phyloP scores from a whole-genome alignment of 2,113 vertebrate genomes.

The Chamaea fasciata region DNA sequence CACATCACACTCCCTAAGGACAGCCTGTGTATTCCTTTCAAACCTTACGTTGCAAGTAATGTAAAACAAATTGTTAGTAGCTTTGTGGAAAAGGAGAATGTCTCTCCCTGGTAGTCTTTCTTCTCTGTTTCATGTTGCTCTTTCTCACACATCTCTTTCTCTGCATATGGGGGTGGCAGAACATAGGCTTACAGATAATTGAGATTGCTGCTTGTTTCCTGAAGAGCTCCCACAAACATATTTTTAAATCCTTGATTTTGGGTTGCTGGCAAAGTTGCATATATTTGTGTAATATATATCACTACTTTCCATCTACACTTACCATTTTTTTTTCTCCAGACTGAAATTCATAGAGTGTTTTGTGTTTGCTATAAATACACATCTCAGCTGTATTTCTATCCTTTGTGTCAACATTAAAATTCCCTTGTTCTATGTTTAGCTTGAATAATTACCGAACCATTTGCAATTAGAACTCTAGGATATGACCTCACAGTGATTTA shows the following conservation, averaged over 20 bases:
- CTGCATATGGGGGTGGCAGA: background rate
- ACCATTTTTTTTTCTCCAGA: background rate
- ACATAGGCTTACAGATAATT: background rate
- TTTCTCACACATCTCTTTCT: background rate
- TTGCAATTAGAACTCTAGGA: constrained; percentile 76
- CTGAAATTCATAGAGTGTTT: constrained; percentile 50
- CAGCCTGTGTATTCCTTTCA: background rate
- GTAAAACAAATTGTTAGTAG: constrained; percentile 6
- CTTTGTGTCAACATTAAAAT: constrained; percentile 72
- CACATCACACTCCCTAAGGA: background rate
- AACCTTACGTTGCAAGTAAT: background rate
- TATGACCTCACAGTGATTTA: constrained; percentile 73
- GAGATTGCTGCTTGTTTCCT: constrained; percentile 10
- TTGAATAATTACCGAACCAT: constrained; percentile 75
- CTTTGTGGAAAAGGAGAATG: background rate
- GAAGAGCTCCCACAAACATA: background rate
- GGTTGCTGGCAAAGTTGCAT: background rate
- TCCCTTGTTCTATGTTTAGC: constrained; percentile 73
- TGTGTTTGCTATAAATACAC: constrained; percentile 61
- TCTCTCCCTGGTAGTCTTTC: background rate
- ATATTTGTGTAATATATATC: background rate
- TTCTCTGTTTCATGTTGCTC: background rate
- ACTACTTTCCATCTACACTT: background rate
- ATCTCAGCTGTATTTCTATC: constrained; percentile 54
- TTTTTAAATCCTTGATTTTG: constrained; percentile 39